Conservation (phyloP, 2,113 vertebrate species). For the Mugil cephalus region DNA sequence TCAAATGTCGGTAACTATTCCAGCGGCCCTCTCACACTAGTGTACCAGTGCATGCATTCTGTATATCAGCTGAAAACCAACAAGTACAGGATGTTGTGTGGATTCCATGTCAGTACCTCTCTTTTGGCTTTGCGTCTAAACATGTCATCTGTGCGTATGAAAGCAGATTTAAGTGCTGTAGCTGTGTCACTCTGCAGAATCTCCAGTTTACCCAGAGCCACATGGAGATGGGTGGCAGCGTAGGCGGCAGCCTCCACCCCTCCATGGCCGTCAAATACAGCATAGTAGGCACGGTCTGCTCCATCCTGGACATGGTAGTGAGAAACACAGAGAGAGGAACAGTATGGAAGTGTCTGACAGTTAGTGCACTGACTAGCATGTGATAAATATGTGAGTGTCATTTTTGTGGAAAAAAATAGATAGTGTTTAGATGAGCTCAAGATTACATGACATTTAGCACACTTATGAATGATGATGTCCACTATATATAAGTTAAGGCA, state of each 20-base stretch:
- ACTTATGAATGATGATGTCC: no score
- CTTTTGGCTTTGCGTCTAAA: constrained; percentile 91
- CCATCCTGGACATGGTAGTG: constrained; percentile 80
- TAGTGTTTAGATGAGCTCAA: no score
- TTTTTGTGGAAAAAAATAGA: no score
- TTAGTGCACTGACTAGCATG: no score
- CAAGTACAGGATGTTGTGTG: neutral
- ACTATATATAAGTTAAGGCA: no score
- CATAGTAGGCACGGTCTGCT: constrained; percentile 88
- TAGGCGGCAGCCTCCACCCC: constrained; percentile 92
- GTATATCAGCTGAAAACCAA: neutral
- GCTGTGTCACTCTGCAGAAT: constrained; percentile 81
- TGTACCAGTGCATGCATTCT: neutral
- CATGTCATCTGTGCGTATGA: constrained; percentile 89
- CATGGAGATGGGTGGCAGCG: constrained; percentile 89
- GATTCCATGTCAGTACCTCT: constrained; percentile 83
- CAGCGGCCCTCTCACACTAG: neutral
- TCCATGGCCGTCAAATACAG: constrained; percentile 95
- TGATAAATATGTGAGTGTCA: no score
- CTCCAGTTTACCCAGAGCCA: constrained; percentile 83
- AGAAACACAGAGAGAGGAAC: neutral
- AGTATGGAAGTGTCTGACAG: no score
- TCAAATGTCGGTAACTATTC: no score
- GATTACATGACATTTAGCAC: no score
- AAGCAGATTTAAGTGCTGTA: constrained; percentile 87